Percentiles rank a stretch among this genome's conserved stretches.
phyloP scores from a whole-genome alignment of 30 jellyfish, hydroid and myxozoan species.

The Nemopilema nomurai region DNA sequence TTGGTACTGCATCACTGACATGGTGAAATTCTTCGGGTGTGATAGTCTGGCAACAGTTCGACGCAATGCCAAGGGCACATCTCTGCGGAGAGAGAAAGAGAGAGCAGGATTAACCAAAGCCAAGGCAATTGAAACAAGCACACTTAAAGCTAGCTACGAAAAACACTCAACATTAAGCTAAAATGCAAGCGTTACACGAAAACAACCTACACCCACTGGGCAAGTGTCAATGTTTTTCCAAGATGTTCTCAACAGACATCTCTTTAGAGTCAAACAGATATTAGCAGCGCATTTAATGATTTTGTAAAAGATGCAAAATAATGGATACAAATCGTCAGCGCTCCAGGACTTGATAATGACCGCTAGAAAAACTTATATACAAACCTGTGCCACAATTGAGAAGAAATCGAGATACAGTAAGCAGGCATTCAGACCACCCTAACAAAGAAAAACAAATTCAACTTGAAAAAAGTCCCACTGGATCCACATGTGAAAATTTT shows the following conservation, averaged over 20 bases:
- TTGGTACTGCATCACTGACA: constrained; percentile 78
- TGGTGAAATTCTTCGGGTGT: constrained; percentile 89
- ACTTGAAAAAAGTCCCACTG: background rate
- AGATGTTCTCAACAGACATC: background rate
- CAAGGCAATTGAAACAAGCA: too few relatives aligned
- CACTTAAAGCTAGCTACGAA: too few relatives aligned
- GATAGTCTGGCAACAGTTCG: constrained; percentile 96
- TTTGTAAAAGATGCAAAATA: too few relatives aligned
- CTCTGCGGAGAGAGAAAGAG: constrained; percentile 63
- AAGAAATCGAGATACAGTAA: constrained; percentile 89
- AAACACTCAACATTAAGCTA: too few relatives aligned
- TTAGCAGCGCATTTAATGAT: too few relatives aligned
- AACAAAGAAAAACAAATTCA: background rate
- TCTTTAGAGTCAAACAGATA: too few relatives aligned
- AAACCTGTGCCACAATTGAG: constrained; percentile 96
- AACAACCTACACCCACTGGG: background rate
- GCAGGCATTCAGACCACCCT: constrained; percentile 95
- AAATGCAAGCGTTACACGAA: too few relatives aligned
- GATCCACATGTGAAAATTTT: background rate
- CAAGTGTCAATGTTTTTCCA: background rate
- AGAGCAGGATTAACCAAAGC: too few relatives aligned
- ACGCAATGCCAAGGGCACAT: constrained; percentile 96
- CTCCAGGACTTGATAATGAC: too few relatives aligned
- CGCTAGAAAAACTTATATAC: background rate
- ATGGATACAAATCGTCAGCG: too few relatives aligned